Evolutionary conservation across 2,888 invertebrate species (phyloP).

Genomic region (Philopedon plagiatum): DNA sequence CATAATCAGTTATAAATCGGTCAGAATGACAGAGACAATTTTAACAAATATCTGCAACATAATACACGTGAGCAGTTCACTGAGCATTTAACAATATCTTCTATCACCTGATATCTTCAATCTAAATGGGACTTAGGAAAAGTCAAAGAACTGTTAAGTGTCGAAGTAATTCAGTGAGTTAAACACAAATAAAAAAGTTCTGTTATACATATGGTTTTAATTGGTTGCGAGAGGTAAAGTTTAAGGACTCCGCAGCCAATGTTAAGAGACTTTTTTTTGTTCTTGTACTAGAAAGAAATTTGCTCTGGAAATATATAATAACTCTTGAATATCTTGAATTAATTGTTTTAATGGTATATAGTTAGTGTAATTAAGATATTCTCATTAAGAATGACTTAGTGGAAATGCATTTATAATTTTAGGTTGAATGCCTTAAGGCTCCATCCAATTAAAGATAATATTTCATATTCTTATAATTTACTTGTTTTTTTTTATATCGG

Average conservation of each 20-base stretch:
- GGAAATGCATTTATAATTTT: too few relatives aligned
- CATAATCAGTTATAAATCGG: too few relatives aligned
- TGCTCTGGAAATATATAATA: not conserved
- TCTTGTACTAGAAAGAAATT: not conserved
- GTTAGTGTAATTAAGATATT: not conserved
- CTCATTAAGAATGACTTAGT: too few relatives aligned
- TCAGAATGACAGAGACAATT: too few relatives aligned
- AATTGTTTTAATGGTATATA: not conserved
- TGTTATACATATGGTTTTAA: constrained; percentile 17
- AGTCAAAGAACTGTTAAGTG: constrained; percentile 16
- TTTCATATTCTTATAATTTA: too few relatives aligned
- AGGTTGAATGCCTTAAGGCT: too few relatives aligned
- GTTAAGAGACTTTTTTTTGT: not conserved
- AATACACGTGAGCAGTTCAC: constrained; percentile 6
- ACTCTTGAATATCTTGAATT: not conserved
- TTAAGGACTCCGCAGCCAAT: not conserved
- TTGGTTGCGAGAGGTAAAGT: constrained; percentile 4
- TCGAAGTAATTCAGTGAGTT: not conserved
- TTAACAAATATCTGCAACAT: too few relatives aligned
- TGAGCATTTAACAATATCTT: not conserved
- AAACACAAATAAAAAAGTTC: constrained; percentile 14
- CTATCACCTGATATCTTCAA: constrained; percentile 13
- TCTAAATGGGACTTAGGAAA: constrained; percentile 16
- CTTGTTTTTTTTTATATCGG: too few relatives aligned
- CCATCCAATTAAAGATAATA: too few relatives aligned